Base-by-base conservation (phyloP, 2,113 vertebrate species). In the Anser cygnoides region DNA sequence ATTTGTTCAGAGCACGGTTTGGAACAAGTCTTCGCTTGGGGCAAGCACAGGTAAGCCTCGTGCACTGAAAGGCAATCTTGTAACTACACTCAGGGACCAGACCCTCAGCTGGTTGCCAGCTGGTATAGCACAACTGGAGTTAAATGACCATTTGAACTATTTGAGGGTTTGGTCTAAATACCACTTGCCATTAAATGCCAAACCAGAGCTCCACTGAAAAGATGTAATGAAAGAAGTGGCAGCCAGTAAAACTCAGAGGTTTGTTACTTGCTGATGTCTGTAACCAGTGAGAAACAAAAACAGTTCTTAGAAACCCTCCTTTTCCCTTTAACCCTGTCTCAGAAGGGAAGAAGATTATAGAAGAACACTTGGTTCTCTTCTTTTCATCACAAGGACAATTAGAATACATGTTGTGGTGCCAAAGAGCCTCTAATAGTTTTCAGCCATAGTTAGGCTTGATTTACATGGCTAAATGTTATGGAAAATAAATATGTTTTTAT, bases 101-200 rank as follows among this genome's bases (percentile, higher is more conserved):
- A n/a, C 20, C 11, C 11, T 80, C 59, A 52, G 10, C 35, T 1
- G 5, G 6, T 17, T 1, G 2, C 17, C 29, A 8, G 19, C 5
- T 70, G 15, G 13, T 35, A 12, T 9, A 65, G 33, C 22, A 35
- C 8, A 11, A 55, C 25, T 23, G 35, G 57, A 65, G 29, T n/a
- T 63, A 90, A 63, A 71, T 8, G 6, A 39, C 8, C 11, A 33
- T 57, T 44, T 67, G 14, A 73, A 72, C 6, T 58, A 12, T 16
- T 35, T 55, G 22, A 67, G 10, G 19, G 50, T 76, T 86, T 94
- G 49, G 26, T 46, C 3, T 1, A 88, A 83, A 46, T 33, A 11
- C 8, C 49, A 4, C 16, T 68, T 21, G 11, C 15, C 43, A 14
- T 4, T 4, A 8, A 88, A 16, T 2, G 4, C 20, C 13, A 41